Evolutionary conservation across 2,113 vertebrate genomes (phyloP), one percentile per base, ranked within the genome.

Genomic region (Urocynchramus pylzowi): DNA sequence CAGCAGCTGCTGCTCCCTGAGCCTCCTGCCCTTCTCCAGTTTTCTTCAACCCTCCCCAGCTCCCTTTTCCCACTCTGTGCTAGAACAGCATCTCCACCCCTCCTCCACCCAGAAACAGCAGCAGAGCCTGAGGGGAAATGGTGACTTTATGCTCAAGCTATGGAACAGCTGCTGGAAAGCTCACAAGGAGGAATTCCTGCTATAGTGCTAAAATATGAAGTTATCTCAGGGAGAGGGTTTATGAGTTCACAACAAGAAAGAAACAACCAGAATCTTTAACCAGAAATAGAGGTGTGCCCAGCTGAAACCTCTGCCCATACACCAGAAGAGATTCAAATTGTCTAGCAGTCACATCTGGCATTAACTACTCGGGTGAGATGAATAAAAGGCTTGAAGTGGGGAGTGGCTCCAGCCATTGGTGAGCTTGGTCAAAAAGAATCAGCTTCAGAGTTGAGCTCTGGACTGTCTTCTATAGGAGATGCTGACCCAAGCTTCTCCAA

Each of bases 111-210:
- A 76, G 23, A 80, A 96, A 54, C 47, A 86, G 44, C 71, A 92
- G 56, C 33, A 89, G 17, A 31, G 57, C 87, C 84, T 59, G 63
- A 80, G 73, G 78, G 89, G 33, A 96, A 96, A 89, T 6, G 5
- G 84, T 93, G 95, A 94, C 91, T 89, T 94, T 91, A 93, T 82
- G 80, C 78, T 73, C 33, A 82, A 93, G 93, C 74, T 76, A 94
- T 35, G 87, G 87, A 94, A 90, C 90, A 93, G 82, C 91, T 96
- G 93, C 91, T 73, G 89, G 84, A 85, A 90, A 79, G 54, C 57
- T 94, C 50, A 80, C 7, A 45, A 4, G 27, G 47, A 83, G 23
- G 54, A 68, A 93, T 90, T 89, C 75, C 82, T 95, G 33, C 49
- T 74, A 44, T 7, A 85, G 57, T 33, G 50, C 68, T 94, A 85